These are phyloP conservation scores for Spodoptera littoralis DNA, from an alignment of 2,888 invertebrate genomes.

Conservation along the genomic window DNA sequence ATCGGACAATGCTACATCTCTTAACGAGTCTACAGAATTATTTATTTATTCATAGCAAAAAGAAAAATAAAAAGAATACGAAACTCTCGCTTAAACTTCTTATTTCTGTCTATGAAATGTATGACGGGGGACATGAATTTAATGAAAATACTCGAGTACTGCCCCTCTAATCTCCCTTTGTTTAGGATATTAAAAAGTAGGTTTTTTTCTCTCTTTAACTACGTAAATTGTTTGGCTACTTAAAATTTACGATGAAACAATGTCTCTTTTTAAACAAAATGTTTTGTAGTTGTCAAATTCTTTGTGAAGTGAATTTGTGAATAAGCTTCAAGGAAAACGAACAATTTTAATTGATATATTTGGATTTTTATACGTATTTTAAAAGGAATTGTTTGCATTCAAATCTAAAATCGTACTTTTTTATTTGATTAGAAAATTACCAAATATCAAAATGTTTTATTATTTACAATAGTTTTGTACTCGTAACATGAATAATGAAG, in stretches of 20 bases:
- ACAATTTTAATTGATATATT: no score
- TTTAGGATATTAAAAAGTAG: conserved; percentile 54
- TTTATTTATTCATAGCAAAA: conserved; percentile 59
- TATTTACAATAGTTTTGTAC: no score
- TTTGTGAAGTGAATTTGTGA: no score
- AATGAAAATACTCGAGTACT: conserved; percentile 66
- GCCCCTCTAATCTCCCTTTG: conserved; percentile 64
- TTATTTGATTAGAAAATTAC: no score
- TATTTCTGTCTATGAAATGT: conserved; percentile 74
- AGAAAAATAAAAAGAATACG: conserved; percentile 71
- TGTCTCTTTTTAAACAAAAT: background rate
- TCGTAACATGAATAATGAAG: no score
- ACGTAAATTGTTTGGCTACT: conserved; percentile 32
- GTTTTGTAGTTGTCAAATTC: no score
- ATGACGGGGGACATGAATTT: conserved; percentile 67
- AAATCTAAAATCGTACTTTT: no score
- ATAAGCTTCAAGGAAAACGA: no score
- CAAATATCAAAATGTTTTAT: no score
- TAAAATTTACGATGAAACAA: conserved; percentile 12
- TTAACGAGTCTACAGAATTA: no score
- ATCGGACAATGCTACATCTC: conserved; percentile 32
- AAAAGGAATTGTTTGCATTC: no score
- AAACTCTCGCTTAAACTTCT: conserved; percentile 70
- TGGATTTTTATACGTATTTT: no score
- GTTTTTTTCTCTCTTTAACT: conserved; percentile 26